A percentile compares a stretch with the other conserved stretches of the same genome.
Conservation (phyloP, 2,113 vertebrate species). For the Galbula dea region DNA sequence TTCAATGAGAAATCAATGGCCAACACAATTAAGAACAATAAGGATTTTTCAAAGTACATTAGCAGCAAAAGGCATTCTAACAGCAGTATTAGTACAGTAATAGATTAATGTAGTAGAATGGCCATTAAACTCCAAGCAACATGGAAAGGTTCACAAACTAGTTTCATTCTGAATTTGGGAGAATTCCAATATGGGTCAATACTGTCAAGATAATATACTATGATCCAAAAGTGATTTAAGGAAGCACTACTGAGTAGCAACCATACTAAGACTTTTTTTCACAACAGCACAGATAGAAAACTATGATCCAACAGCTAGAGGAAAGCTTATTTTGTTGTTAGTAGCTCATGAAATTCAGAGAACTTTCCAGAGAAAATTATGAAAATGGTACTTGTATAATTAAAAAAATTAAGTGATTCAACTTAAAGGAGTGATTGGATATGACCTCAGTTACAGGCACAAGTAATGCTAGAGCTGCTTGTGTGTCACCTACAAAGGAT, state of each 20-base stretch:
- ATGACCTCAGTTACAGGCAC: not conserved
- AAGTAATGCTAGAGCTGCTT: not conserved
- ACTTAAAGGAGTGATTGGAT: not conserved
- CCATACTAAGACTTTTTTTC: not conserved
- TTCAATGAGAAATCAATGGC: slow-evolving; percentile 49
- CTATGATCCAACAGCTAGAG: not conserved
- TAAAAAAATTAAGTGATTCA: not conserved
- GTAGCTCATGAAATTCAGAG: not conserved
- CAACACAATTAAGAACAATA: slow-evolving; percentile 53
- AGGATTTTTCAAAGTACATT: slow-evolving; percentile 54
- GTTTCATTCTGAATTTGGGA: not conserved
- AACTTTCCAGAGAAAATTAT: not conserved
- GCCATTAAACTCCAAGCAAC: not conserved
- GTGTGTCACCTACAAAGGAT: not conserved
- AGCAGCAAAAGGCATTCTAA: slow-evolving; percentile 42
- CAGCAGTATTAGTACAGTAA: slow-evolving; percentile 25
- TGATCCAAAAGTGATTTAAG: not conserved
- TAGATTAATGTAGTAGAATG: not conserved
- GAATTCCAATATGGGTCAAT: not conserved
- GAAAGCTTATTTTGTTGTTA: not conserved
- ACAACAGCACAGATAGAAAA: not conserved
- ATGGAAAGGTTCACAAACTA: not conserved
- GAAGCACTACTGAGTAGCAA: not conserved
- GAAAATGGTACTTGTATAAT: not conserved
- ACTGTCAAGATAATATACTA: slow-evolving; percentile 5